Conservation (phyloP, 1,140 invertebrate species). For the Portunus trituberculatus region DNA sequence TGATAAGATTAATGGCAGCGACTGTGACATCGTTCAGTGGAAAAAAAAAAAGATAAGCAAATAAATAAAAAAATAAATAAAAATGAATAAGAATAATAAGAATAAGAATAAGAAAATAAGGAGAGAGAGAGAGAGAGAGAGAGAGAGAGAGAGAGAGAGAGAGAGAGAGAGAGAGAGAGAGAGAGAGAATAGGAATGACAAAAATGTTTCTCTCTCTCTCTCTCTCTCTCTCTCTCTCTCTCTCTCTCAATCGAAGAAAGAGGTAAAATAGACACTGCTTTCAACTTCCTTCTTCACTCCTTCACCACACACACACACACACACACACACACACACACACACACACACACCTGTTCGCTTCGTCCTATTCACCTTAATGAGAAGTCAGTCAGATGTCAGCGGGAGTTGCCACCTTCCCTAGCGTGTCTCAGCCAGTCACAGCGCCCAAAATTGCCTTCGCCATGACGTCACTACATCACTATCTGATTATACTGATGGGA, state of each 20-base stretch:
- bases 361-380: neutral
- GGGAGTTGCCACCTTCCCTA: neutral
- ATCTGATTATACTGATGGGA: neutral
- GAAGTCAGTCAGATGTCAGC: neutral
- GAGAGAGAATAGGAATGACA: neutral
- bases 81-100: neutral
- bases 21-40: no score
- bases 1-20: no score
- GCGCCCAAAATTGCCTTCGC: neutral
- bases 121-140: no score
- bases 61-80: neutral
- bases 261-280: neutral
- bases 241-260: neutral
- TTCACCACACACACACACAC: no score
- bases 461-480: neutral
- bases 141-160: no score
- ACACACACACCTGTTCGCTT: no score
- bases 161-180: no score
- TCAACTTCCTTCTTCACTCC: neutral
- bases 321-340: no score
- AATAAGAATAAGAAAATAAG: no score
- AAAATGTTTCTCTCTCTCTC: neutral
- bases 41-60: no score
- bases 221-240: no score
- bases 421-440: neutral